Evolutionary conservation across 2,888 invertebrate genomes (phyloP).

Genomic region (Cosmia trapezina): DNA sequence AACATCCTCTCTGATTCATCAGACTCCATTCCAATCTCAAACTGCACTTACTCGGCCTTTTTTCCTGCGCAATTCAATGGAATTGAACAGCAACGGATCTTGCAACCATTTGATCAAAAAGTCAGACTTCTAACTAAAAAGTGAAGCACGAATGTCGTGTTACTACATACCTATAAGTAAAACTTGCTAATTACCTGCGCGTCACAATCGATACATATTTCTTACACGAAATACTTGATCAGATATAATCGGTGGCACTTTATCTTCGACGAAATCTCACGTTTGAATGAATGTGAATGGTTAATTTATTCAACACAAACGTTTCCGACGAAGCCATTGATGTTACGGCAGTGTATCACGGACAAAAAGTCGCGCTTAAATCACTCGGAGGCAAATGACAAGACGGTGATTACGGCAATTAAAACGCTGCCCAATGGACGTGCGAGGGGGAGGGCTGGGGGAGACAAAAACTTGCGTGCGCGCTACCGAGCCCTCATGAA

Average conservation of each 20-base stretch:
- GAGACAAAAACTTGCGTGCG: conserved; percentile 52
- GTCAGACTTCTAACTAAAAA: conserved; percentile 23
- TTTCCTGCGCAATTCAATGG: neutral
- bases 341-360: conserved; percentile 56
- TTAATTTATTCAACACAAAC: conserved; percentile 66
- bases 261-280: conserved; percentile 62
- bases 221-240: conserved; percentile 55
- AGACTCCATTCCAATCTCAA: neutral
- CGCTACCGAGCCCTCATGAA: conserved; percentile 37
- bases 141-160: conserved; percentile 14
- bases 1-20: neutral
- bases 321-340: conserved; percentile 68
- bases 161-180: conserved; percentile 8
- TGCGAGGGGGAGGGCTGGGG: neutral
- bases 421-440: conserved; percentile 64
- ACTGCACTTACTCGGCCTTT: neutral
- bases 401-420: conserved; percentile 77
- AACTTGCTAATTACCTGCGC: conserved; percentile 20
- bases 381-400: conserved; percentile 78
- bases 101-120: conserved; percentile 3
- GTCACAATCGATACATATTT: conserved; percentile 55
- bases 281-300: conserved; percentile 65
- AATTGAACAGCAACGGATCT: neutral
- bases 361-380: conserved; percentile 68
- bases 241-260: conserved; percentile 59